A percentile compares a stretch with the other conserved stretches of the same genome.
These are phyloP conservation scores for Chromis chromis DNA, from an alignment of 2,797 vertebrate genomes.

Conservation along the genomic window DNA sequence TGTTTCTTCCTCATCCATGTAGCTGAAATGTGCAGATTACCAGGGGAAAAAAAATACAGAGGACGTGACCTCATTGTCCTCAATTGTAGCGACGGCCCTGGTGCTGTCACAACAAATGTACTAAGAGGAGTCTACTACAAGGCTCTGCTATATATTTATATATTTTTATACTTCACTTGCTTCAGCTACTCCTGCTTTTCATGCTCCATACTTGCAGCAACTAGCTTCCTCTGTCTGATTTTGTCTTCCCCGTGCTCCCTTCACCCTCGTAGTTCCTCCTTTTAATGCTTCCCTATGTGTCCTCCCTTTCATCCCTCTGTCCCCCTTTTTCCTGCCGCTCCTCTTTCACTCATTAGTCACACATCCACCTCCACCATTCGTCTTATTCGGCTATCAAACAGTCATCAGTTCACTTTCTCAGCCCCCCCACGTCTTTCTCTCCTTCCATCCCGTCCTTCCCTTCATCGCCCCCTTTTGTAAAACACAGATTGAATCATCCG, in stretches of 20 bases:
- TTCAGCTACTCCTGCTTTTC: constrained; percentile 8
- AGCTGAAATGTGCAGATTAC: neutral
- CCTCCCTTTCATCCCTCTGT: constrained; percentile 30
- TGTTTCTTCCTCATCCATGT: neutral
- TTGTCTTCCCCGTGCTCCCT: neutral
- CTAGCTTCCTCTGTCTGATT: neutral
- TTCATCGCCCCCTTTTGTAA: constrained; percentile 14
- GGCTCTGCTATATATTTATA: constrained; percentile 23
- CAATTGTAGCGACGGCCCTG: constrained; percentile 15
- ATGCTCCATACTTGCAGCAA: constrained; percentile 6
- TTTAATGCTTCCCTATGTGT: constrained; percentile 8
- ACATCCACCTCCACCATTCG: constrained; percentile 28
- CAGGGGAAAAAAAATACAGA: neutral
- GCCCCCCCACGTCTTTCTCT: neutral
- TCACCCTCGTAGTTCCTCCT: neutral
- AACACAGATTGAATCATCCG: constrained; percentile 39
- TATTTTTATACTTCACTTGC: constrained; percentile 4
- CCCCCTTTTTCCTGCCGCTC: constrained; percentile 14
- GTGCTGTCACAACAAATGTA: constrained; percentile 46
- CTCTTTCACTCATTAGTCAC: constrained; percentile 53
- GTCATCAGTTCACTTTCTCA: constrained; percentile 53
- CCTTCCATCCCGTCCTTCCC: neutral
- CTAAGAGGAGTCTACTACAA: constrained; percentile 16
- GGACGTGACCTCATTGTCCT: constrained; percentile 25
- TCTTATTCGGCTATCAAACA: constrained; percentile 39